Evolutionary conservation across 1,140 invertebrate genomes (phyloP).

Genomic region (Macrotrachela quadricornifera): DNA sequence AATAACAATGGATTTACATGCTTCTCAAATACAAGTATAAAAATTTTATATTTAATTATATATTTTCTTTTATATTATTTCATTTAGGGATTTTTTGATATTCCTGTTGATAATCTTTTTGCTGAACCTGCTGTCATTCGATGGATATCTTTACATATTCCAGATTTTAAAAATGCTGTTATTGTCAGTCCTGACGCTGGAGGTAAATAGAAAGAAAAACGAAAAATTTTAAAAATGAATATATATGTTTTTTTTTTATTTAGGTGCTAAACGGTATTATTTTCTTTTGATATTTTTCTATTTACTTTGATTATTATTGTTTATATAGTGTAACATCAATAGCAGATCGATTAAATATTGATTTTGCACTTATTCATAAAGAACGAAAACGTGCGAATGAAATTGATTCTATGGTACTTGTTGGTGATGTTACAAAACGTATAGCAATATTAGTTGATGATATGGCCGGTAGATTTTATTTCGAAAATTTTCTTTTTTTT

Average conservation of each 20-base stretch:
- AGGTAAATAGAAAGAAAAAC: too few relatives aligned
- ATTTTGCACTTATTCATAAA: slow-evolving; percentile 96
- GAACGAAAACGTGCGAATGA: slow-evolving; percentile 89
- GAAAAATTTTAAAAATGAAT: too few relatives aligned
- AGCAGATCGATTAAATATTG: slow-evolving; percentile 80
- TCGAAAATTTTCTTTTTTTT: too few relatives aligned
- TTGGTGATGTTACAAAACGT: slow-evolving; percentile 82
- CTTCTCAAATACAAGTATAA: slow-evolving; percentile 68
- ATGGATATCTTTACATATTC: slow-evolving; percentile 94
- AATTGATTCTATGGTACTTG: slow-evolving; percentile 90
- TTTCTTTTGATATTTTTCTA: neutral
- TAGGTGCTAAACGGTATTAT: slow-evolving; percentile 62
- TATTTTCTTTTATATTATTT: too few relatives aligned
- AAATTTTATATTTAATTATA: too few relatives aligned
- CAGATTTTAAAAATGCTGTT: slow-evolving; percentile 81
- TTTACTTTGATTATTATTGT: slow-evolving; percentile 3
- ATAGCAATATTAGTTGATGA: slow-evolving; percentile 93
- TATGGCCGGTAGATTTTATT: slow-evolving; percentile 44
- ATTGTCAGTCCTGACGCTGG: slow-evolving; percentile 97
- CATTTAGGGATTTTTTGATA: slow-evolving; percentile 82
- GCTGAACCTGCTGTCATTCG: slow-evolving; percentile 93
- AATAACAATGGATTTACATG: slow-evolving; percentile 96
- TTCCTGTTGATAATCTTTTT: slow-evolving; percentile 94
- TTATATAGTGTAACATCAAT: slow-evolving; percentile 62
- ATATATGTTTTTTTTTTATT: too few relatives aligned